Percentiles rank a stretch among this genome's conserved stretches.
These are phyloP conservation scores for Catocala sponsa DNA, from an alignment of 2,888 invertebrate genomes.

Conservation along the genomic window DNA sequence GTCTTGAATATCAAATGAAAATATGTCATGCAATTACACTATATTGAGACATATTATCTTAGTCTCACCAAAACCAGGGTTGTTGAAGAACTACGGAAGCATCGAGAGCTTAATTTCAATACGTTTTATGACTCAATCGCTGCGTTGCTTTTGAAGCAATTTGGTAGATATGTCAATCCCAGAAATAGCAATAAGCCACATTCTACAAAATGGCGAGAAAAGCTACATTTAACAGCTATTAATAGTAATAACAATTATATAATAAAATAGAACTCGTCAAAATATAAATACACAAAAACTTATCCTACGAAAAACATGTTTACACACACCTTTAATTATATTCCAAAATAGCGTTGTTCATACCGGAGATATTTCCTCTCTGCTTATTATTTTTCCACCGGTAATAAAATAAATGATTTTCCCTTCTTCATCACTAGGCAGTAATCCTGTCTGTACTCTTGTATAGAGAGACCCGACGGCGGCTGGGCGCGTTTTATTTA, in stretches of 20 bases:
- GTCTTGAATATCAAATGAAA: too few species aligned
- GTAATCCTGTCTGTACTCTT: conserved; percentile 55
- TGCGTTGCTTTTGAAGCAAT: too few species aligned
- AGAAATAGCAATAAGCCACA: too few species aligned
- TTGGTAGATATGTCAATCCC: too few species aligned
- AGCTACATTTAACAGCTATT: too few species aligned
- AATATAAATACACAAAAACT: neutral
- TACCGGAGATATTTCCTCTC: conserved; percentile 47
- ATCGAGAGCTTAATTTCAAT: too few species aligned
- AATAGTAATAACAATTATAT: neutral
- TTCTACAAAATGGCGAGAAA: too few species aligned
- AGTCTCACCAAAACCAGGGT: too few species aligned
- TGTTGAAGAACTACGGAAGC: too few species aligned
- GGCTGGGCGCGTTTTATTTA: conserved; percentile 69
- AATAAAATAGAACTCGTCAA: neutral
- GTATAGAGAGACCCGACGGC: conserved; percentile 33
- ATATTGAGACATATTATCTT: too few species aligned
- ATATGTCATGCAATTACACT: too few species aligned
- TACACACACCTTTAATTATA: conserved; percentile 57
- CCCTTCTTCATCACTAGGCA: conserved; percentile 71
- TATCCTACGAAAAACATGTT: conserved; percentile 18
- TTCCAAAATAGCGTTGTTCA: conserved; percentile 52
- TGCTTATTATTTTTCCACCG: conserved; percentile 70
- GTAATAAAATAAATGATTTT: conserved; percentile 79
- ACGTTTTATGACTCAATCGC: too few species aligned